These are phyloP conservation scores for Araneus ventricosus DNA, from an alignment of 1,140 invertebrate species.

Conservation along the genomic window DNA sequence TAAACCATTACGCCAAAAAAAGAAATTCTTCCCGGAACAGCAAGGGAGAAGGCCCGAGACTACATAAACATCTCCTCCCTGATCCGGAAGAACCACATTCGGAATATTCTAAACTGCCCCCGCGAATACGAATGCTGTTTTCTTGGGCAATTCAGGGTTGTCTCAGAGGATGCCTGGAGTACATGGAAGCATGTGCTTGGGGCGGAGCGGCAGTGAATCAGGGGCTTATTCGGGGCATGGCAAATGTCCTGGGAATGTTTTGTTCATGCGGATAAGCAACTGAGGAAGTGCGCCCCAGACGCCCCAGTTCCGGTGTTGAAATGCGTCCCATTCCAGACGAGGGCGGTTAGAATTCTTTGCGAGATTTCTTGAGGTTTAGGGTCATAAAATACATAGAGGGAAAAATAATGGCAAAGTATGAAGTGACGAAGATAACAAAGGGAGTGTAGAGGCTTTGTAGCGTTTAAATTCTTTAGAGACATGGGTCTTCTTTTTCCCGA, in stretches of 20 bases:
- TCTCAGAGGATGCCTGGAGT: not conserved
- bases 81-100: slow-evolving; percentile 4
- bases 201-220: not conserved
- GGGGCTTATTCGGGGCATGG: not conserved
- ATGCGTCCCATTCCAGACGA: not conserved
- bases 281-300: not conserved
- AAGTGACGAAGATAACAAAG: not conserved
- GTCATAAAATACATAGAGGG: not conserved
- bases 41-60: not conserved
- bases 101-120: not conserved
- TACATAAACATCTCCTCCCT: not conserved
- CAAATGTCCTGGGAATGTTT: slow-evolving; percentile 10
- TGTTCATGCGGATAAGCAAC: not conserved
- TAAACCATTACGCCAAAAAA: slow-evolving; percentile 2
- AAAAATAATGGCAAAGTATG: not conserved
- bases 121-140: not conserved
- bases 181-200: not conserved
- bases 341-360: not conserved
- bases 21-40: not conserved
- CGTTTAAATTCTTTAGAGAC: not conserved
- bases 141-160: not conserved
- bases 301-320: not conserved
- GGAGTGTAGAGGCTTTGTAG: not conserved
- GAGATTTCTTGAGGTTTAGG: not conserved
- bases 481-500: no score